phyloP scores from a whole-genome alignment of 2,113 vertebrate species.

The Psephotus haematonotus region DNA sequence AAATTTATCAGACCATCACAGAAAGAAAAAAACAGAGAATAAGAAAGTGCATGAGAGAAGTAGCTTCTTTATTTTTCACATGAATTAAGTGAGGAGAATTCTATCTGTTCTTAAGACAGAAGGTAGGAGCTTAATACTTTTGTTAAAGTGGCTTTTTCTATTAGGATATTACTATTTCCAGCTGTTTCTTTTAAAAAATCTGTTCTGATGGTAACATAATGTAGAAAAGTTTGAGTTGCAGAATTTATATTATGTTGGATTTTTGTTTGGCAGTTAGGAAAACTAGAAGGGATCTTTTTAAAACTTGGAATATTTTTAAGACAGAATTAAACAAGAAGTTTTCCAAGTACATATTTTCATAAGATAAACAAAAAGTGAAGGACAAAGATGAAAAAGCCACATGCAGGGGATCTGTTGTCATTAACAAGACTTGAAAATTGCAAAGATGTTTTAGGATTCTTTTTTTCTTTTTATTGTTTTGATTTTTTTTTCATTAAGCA shows the following conservation, averaged over 20 bases:
- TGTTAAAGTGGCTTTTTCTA: background rate
- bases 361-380: background rate
- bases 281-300: background rate
- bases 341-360: background rate
- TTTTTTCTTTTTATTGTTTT: background rate
- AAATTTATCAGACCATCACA: background rate
- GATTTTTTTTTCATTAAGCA: background rate
- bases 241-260: background rate
- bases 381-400: background rate
- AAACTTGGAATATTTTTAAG: background rate
- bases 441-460: background rate
- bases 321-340: background rate
- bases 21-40: background rate
- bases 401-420: background rate
- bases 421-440: background rate
- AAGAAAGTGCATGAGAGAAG: background rate
- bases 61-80: background rate
- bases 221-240: background rate
- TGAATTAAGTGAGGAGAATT: background rate
- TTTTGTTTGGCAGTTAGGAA: background rate
- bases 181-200: background rate
- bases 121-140: background rate
- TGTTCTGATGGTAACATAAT: background rate
- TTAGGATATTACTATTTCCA: background rate
- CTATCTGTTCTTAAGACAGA: background rate